These are phyloP conservation scores for Silurus aristotelis DNA, from an alignment of 2,797 vertebrate genomes.

Conservation along the genomic window DNA sequence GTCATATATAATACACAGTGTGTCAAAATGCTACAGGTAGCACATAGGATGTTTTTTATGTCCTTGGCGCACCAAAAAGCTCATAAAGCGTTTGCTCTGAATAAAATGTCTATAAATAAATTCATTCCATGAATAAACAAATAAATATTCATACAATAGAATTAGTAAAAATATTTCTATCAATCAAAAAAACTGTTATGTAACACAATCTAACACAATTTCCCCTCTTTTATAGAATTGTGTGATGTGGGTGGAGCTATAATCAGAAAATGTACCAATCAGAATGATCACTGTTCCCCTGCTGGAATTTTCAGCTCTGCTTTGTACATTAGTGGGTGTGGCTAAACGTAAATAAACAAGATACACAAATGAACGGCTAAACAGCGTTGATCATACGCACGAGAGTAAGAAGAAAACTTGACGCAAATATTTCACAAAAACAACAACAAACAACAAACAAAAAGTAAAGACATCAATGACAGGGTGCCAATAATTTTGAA, in stretches of 20 bases:
- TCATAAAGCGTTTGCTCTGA: neutral
- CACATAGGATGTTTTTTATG: neutral
- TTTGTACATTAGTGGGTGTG: neutral
- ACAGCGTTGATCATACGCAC: neutral
- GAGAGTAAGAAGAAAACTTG: neutral
- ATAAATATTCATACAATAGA: neutral
- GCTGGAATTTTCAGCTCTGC: neutral
- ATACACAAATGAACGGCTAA: too few species aligned
- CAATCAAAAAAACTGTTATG: neutral
- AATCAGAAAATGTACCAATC: neutral
- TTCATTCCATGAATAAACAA: neutral
- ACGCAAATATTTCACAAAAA: too few species aligned
- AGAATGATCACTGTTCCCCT: neutral
- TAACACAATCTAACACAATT: neutral
- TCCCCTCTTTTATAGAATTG: neutral
- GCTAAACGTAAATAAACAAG: neutral
- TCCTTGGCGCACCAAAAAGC: neutral
- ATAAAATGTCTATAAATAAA: neutral
- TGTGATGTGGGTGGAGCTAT: neutral
- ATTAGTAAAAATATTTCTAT: neutral
- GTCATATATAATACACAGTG: conserved; percentile 19
- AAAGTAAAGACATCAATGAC: neutral
- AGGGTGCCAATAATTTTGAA: neutral
- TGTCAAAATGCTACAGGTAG: conserved; percentile 40
- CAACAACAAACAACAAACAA: neutral